phyloP scores from a whole-genome alignment of 2,113 vertebrate genomes.

The Pollachius pollachius region DNA sequence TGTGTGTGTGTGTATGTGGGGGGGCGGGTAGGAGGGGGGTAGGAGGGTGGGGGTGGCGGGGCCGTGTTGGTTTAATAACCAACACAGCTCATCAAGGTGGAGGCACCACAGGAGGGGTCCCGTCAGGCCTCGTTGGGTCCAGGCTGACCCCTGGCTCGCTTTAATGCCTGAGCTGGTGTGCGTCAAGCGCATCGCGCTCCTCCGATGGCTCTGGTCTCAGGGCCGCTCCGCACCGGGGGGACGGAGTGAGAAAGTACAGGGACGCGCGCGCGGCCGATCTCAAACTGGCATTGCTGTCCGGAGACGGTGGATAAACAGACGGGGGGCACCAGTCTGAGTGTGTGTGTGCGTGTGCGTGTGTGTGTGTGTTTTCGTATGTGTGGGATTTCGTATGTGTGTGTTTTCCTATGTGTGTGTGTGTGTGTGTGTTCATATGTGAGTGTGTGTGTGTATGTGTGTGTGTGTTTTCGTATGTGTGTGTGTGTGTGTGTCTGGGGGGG shows the following conservation, averaged over 20 bases:
- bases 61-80: constrained; percentile 52
- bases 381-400: too few species aligned
- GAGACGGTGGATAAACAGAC: constrained; percentile 65
- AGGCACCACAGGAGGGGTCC: constrained; percentile 37
- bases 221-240: constrained; percentile 32
- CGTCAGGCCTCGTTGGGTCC: constrained; percentile 50
- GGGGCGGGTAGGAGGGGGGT: too few species aligned
- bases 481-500: constrained; percentile 47
- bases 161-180: constrained; percentile 29
- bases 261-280: constrained; percentile 37
- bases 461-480: constrained; percentile 12
- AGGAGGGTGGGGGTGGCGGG: not conserved
- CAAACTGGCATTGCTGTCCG: constrained; percentile 58
- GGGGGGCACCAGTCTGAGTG: not conserved
- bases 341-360: too few species aligned
- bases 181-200: constrained; percentile 37
- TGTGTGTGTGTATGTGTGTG: too few species aligned
- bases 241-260: constrained; percentile 41
- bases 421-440: too few species aligned
- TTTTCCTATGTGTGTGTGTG: too few species aligned
- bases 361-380: too few species aligned
- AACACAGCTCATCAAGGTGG: constrained; percentile 57
- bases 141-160: constrained; percentile 21
- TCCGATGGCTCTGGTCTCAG: constrained; percentile 32
- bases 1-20: too few species aligned